phyloP scores from a whole-genome alignment of 2,113 vertebrate genomes.

The Phalacrocorax pelagicus region DNA sequence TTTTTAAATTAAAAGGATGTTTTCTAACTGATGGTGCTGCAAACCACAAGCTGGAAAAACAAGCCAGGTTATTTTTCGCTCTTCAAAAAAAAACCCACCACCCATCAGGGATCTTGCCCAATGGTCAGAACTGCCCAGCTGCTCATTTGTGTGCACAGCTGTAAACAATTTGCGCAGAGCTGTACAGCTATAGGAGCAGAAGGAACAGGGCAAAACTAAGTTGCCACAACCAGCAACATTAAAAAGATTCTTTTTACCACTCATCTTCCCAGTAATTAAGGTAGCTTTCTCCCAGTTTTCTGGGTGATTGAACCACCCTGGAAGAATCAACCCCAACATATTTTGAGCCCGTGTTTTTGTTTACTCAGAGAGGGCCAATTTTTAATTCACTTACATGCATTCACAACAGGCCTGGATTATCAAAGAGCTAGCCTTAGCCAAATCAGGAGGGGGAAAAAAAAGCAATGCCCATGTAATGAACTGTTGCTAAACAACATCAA shows the following conservation, averaged over 20 bases:
- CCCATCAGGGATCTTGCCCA: neutral
- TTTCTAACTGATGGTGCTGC: neutral
- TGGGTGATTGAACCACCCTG: neutral
- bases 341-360: neutral
- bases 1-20: neutral
- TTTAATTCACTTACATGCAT: neutral
- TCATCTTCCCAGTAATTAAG: slow-evolving; percentile 1
- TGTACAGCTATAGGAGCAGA: neutral
- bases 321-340: neutral
- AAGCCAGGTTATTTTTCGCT: slow-evolving; percentile 37
- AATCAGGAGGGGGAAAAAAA: neutral
- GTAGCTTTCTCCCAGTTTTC: neutral
- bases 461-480: neutral
- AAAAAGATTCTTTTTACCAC: neutral
- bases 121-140: slow-evolving; percentile 22
- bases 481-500: neutral
- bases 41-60: neutral
- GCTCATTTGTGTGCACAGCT: slow-evolving; percentile 4
- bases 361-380: neutral
- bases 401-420: neutral
- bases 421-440: neutral
- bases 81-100: neutral
- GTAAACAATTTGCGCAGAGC: neutral
- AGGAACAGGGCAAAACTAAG: neutral
- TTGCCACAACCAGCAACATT: neutral